Evolutionary conservation across 2,888 invertebrate genomes (phyloP).

Genomic region (Noctua janthe): DNA sequence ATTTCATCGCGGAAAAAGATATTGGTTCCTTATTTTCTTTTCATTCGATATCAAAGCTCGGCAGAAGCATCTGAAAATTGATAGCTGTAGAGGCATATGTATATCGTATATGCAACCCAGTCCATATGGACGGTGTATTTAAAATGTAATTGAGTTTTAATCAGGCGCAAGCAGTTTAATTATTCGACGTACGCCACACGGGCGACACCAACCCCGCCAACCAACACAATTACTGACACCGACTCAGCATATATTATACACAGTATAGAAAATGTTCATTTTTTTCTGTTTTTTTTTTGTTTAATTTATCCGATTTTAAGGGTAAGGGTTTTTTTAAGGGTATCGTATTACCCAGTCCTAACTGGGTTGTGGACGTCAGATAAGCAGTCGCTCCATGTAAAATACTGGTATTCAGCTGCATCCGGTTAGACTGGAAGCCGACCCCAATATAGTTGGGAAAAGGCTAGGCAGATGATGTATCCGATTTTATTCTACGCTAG

Average conservation of each 20-base stretch:
- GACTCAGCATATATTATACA: conserved; percentile 34
- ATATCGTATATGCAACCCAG: conserved; percentile 4
- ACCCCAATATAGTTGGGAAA: too few species aligned
- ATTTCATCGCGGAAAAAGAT: neutral
- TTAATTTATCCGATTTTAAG: too few species aligned
- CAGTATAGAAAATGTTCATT: conserved; percentile 4
- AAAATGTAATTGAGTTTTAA: conserved; percentile 74
- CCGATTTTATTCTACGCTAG: too few species aligned
- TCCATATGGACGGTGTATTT: conserved; percentile 59
- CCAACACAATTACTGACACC: conserved; percentile 67
- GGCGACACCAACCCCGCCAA: conserved; percentile 47
- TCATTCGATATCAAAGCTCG: conserved; percentile 10
- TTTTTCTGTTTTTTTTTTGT: neutral
- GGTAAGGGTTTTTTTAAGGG: too few species aligned
- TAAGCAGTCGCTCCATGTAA: too few species aligned
- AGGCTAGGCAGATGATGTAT: too few species aligned
- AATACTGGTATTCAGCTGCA: too few species aligned
- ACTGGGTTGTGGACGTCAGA: too few species aligned
- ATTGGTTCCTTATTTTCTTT: conserved; percentile 9
- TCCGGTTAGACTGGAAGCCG: too few species aligned
- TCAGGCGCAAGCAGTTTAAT: conserved; percentile 77
- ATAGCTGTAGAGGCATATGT: neutral
- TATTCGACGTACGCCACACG: conserved; percentile 67
- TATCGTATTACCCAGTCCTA: too few species aligned
- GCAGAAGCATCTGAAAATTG: neutral